Evolutionary conservation across 2,797 vertebrate species (phyloP).

Genomic region (Gadopsis marmoratus): DNA sequence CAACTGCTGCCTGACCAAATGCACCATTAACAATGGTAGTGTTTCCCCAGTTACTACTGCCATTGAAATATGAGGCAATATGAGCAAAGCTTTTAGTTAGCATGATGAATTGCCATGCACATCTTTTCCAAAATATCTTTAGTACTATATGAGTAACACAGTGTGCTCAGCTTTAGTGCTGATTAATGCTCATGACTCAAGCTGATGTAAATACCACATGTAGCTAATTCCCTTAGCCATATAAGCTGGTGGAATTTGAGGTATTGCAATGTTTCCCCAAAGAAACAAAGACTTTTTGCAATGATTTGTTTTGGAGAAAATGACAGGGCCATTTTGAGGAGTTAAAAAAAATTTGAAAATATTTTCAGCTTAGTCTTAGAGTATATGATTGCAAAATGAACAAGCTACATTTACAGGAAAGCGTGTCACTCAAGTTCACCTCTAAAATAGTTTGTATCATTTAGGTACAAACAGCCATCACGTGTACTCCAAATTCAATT

Average conservation of each 20-base stretch:
- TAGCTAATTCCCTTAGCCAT: background rate
- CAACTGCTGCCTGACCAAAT: constrained; percentile 13
- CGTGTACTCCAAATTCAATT: constrained; percentile 11
- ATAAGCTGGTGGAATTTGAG: background rate
- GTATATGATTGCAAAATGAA: constrained; percentile 24
- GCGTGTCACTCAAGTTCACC: constrained; percentile 28
- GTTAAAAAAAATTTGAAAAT: constrained; percentile 7
- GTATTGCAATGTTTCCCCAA: background rate
- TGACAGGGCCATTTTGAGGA: constrained; percentile 10
- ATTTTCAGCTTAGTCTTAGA: constrained; percentile 9
- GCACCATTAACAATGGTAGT: constrained; percentile 10
- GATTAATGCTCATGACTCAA: constrained; percentile 38
- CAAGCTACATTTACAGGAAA: constrained; percentile 65
- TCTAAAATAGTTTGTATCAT: constrained; percentile 33
- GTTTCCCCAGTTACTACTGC: constrained; percentile 7
- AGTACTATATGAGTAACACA: constrained; percentile 13
- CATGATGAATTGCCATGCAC: constrained; percentile 55
- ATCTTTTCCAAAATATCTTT: constrained; percentile 40
- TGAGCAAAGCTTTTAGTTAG: constrained; percentile 32
- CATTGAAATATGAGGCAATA: constrained; percentile 32
- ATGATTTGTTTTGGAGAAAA: constrained; percentile 15
- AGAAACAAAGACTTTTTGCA: constrained; percentile 11
- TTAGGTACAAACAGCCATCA: constrained; percentile 3
- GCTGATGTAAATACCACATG: constrained; percentile 23
- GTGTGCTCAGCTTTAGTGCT: constrained; percentile 26